phyloP scores from a whole-genome alignment of 2,888 invertebrate species.

The Pseudanteris insignis region DNA sequence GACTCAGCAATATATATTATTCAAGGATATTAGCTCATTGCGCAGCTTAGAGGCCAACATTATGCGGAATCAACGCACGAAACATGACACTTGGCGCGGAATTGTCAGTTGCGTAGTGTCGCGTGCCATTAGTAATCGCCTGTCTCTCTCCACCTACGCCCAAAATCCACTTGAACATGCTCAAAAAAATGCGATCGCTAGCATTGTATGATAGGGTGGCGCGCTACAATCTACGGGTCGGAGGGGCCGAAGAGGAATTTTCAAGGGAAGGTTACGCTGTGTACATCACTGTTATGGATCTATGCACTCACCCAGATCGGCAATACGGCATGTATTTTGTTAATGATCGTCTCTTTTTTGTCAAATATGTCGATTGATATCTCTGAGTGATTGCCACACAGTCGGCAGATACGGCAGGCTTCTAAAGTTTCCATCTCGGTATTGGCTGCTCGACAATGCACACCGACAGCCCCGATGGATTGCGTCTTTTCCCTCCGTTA shows the following conservation, averaged over 20 bases:
- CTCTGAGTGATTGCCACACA: constrained; percentile 60
- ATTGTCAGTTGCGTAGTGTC: constrained; percentile 2
- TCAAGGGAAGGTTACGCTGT: constrained; percentile 24
- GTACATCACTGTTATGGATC: constrained; percentile 7
- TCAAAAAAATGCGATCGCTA: not conserved
- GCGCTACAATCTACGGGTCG: not conserved
- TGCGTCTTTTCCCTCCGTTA: constrained; percentile 34
- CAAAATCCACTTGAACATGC: not conserved
- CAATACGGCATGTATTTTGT: constrained; percentile 61
- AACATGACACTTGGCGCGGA: not conserved
- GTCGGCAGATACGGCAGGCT: constrained; percentile 59
- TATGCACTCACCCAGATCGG: constrained; percentile 59
- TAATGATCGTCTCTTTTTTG: constrained; percentile 56
- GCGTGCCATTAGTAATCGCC: not conserved
- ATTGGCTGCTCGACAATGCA: constrained; percentile 6
- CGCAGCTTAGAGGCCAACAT: too few species aligned
- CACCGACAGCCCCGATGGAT: constrained; percentile 22
- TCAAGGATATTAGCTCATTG: too few species aligned
- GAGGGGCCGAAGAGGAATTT: constrained; percentile 5
- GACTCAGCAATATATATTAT: too few species aligned
- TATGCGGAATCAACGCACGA: too few species aligned
- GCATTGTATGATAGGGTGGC: constrained; percentile 2
- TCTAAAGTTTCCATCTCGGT: constrained; percentile 61
- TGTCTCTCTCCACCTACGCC: constrained; percentile 1
- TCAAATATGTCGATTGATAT: constrained; percentile 60